Percentiles rank a stretch among this genome's conserved stretches.
Evolutionary conservation across 2,797 vertebrate genomes (phyloP).

Genomic region (Urophycis tenuis): DNA sequence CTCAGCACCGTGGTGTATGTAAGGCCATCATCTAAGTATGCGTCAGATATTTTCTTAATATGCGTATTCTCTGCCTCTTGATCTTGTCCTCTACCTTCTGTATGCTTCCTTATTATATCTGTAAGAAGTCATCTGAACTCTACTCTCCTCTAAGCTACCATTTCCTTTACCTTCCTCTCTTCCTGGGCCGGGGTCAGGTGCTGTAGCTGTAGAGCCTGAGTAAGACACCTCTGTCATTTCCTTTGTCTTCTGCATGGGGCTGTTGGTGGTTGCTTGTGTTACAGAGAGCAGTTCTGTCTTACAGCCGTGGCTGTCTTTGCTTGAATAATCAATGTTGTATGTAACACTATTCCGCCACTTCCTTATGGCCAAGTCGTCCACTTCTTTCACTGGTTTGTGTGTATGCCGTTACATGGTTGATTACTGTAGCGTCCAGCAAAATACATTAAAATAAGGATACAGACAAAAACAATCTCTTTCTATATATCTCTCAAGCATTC

Average conservation of each 20-base stretch:
- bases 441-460: background rate
- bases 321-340: background rate
- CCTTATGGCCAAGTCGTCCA: background rate
- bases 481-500: too few species aligned
- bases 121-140: background rate
- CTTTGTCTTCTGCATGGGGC: constrained; percentile 57
- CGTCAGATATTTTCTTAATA: constrained; percentile 31
- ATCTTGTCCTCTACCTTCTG: background rate
- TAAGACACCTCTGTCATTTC: constrained; percentile 59
- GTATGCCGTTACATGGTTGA: background rate
- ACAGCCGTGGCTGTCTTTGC: constrained; percentile 4
- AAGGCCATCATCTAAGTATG: background rate
- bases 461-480: too few species aligned
- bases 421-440: background rate
- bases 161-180: constrained; percentile 36
- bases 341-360: constrained; percentile 5
- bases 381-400: background rate
- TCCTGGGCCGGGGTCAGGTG: constrained; percentile 50
- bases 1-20: background rate
- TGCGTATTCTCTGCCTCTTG: background rate
- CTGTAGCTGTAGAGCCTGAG: constrained; percentile 56
- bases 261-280: constrained; percentile 12
- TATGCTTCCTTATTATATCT: background rate
- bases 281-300: constrained; percentile 19
- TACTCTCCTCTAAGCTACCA: constrained; percentile 31